Evolutionary conservation across 1,140 invertebrate genomes (phyloP).

Genomic region (Melitaea cinxia): DNA sequence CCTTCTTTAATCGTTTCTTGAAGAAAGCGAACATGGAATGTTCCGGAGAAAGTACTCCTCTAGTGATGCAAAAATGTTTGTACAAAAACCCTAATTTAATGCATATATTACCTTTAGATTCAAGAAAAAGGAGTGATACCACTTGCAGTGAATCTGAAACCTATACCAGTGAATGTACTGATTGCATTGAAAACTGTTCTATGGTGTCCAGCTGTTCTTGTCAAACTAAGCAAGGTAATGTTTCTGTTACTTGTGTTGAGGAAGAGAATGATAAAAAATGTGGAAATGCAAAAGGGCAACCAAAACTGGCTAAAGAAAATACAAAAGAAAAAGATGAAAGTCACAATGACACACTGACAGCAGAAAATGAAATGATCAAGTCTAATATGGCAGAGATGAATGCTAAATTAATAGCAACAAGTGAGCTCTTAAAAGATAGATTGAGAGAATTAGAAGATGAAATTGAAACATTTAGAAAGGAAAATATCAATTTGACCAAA

Average conservation of each 20-base stretch:
- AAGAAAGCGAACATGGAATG: constrained; percentile 63
- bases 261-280: constrained; percentile 30
- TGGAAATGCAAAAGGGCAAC: constrained; percentile 20
- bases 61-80: constrained; percentile 67
- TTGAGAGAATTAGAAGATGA: constrained; percentile 86
- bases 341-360: constrained; percentile 57
- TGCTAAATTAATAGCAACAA: constrained; percentile 81
- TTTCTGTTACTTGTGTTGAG: constrained; percentile 22
- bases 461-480: constrained; percentile 86
- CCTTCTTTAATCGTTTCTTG: constrained; percentile 83
- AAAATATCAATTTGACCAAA: constrained; percentile 83
- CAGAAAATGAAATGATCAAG: constrained; percentile 63
- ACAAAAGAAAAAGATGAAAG: constrained; percentile 46
- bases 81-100: constrained; percentile 63
- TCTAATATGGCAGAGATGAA: constrained; percentile 73
- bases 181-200: constrained; percentile 62
- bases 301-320: constrained; percentile 25
- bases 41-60: constrained; percentile 73
- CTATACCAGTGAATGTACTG: constrained; percentile 66
- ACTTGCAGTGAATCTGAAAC: constrained; percentile 55
- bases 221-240: constrained; percentile 49
- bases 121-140: constrained; percentile 45
- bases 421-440: constrained; percentile 84
- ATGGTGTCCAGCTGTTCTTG: constrained; percentile 64
- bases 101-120: constrained; percentile 49